phyloP scores from a whole-genome alignment of 2,113 vertebrate species.

The Rhizomys pruinosus region DNA sequence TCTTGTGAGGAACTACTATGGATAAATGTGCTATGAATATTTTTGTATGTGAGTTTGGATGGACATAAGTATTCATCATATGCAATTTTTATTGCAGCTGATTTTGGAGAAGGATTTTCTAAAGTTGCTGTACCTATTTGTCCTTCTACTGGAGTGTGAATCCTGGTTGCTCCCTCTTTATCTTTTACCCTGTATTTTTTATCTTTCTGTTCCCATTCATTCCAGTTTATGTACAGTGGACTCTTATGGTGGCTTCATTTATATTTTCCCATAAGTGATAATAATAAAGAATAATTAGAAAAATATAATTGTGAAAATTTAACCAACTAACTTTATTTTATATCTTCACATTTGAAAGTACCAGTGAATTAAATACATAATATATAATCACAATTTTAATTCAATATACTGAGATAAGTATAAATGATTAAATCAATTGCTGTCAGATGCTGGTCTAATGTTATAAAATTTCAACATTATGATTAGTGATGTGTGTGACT shows the following conservation, averaged over 20 bases:
- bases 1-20: no score
- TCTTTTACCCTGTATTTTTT: background rate
- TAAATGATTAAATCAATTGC: background rate
- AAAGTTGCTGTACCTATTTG: background rate
- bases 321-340: background rate
- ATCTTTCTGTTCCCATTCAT: background rate
- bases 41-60: background rate
- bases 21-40: background rate
- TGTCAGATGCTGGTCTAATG: background rate
- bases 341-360: background rate
- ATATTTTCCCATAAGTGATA: background rate
- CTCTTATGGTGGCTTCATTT: background rate
- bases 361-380: background rate
- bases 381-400: background rate
- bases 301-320: background rate
- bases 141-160: background rate
- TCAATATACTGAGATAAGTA: background rate
- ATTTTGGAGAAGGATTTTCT: background rate
- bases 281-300: conserved; percentile 4
- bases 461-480: background rate
- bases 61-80: background rate
- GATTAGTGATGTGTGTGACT: background rate
- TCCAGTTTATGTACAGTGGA: background rate
- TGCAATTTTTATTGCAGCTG: background rate
- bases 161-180: background rate